Evolutionary conservation across 2,797 vertebrate species (phyloP), one percentile per base, ranked within the genome.

Genomic region (Enteromius afrohamiltoni): DNA sequence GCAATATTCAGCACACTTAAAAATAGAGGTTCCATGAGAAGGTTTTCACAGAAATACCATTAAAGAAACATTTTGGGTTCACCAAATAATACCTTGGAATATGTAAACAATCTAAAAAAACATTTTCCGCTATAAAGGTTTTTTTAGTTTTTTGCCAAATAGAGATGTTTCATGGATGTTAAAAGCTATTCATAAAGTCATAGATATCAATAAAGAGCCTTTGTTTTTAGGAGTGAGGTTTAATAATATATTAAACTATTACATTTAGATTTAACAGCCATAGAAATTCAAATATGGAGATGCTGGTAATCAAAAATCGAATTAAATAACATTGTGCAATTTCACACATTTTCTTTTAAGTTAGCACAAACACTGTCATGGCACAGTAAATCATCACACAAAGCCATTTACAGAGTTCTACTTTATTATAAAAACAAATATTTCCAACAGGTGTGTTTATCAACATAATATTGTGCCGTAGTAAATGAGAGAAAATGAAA

Each of bases 401-500:
- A 65, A 29, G 21, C 13, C n/a, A 9, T 69, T 68, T 40, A 58
- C 49, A 68, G 37, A 23, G 31, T 77, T 69, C 19, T 31, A 0
- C 19, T 83, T 77, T 83, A 77, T 77, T 83, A 60, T 23, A 17
- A 68, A 75, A 29, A 76, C 9, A 82, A 65, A 65, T 71, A 71
- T 40, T 40, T 37, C 8, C 70, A 74, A 74, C 55, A 73, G 26
- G 62, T 71, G 26, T 60, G 29, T 62, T 55, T 47, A 37, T n/a
- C 40, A 62, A 49, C 0, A 0, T 73, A 37, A 10, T 19, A 62
- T 37, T 26, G 3, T 45, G 37, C 37, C 14, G 16, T 51, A 45
- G 51, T n/a, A 19, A 14, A 74, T 34, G 7, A 65, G 29, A 34
- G 1, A 1, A 16, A 65, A 65, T 17, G 45, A 42, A 17, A 47